These are phyloP conservation scores for Portunus trituberculatus DNA, from an alignment of 1,140 invertebrate genomes.

Conservation along the genomic window DNA sequence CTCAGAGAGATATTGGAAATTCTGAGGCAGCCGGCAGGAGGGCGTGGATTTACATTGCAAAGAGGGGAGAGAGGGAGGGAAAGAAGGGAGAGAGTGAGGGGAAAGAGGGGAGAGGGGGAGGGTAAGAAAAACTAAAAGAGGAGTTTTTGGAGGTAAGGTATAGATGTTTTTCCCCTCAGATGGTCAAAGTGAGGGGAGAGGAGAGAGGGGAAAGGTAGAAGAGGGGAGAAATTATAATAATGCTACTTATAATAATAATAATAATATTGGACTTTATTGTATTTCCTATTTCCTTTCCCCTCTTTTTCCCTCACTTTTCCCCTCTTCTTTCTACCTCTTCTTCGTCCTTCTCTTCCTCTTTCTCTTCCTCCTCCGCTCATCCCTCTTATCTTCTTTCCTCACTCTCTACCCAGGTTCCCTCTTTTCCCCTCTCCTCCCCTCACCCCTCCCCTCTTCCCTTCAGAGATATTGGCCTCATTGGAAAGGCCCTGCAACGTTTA, in stretches of 20 bases:
- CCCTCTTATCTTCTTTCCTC: too few relatives aligned
- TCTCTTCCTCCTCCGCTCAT: too few relatives aligned
- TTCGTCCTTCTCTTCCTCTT: too few relatives aligned
- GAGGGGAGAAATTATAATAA: not conserved
- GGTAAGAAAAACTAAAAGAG: not conserved
- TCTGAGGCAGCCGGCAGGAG: not conserved
- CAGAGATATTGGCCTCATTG: not conserved
- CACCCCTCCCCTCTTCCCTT: not conserved
- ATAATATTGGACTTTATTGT: not conserved
- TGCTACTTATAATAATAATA: not conserved
- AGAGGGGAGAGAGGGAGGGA: not conserved
- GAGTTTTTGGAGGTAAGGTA: not conserved
- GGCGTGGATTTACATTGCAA: not conserved
- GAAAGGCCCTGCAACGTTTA: conserved; percentile 10
- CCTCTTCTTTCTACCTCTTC: too few relatives aligned
- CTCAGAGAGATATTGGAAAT: conserved; percentile 8
- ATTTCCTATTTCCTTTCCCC: too few relatives aligned
- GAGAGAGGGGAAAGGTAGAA: not conserved
- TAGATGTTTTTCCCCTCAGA: too few relatives aligned
- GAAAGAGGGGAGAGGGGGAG: not conserved
- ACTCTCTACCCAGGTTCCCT: too few relatives aligned
- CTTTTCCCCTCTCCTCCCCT: not conserved
- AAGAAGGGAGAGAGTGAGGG: not conserved
- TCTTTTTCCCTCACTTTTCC: too few relatives aligned
- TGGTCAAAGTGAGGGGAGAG: not conserved